Conservation (phyloP, 2,888 invertebrate genomes). For the Iphiclides podalirius region DNA sequence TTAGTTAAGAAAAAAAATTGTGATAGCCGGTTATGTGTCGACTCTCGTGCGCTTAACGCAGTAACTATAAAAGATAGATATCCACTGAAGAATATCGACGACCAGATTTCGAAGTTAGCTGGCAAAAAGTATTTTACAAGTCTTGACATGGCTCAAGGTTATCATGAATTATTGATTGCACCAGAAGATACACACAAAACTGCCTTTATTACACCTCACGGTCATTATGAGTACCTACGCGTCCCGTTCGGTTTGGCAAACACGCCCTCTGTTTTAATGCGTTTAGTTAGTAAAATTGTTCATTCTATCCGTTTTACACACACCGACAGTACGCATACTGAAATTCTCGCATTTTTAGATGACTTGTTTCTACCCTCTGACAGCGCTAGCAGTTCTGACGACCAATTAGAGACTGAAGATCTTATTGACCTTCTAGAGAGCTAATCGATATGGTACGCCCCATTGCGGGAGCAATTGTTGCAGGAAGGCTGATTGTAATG, state of each 20-base stretch:
- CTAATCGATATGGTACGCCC: too few relatives aligned
- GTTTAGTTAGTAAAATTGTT: constrained; percentile 25
- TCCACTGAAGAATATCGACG: constrained; percentile 25
- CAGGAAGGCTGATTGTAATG: too few relatives aligned
- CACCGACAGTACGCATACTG: too few relatives aligned
- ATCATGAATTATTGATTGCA: constrained; percentile 7
- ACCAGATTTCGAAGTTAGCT: constrained; percentile 22
- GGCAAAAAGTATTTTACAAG: constrained; percentile 24
- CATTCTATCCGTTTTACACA: constrained; percentile 7
- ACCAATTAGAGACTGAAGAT: too few relatives aligned
- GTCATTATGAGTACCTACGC: constrained; percentile 17
- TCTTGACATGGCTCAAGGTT: constrained; percentile 21
- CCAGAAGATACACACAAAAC: constrained; percentile 1
- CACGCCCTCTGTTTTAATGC: constrained; percentile 30
- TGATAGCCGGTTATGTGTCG: constrained; percentile 30
- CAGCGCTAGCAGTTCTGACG: too few relatives aligned
- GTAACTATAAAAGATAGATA: constrained; percentile 31
- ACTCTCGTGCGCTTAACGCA: constrained; percentile 28
- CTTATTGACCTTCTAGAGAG: too few relatives aligned
- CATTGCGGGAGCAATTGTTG: too few relatives aligned
- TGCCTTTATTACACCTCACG: too few relatives aligned
- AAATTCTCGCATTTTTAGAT: constrained; percentile 22
- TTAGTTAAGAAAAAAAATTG: constrained; percentile 27
- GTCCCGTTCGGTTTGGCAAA: constrained; percentile 21
- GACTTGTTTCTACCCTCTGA: constrained; percentile 16